Conservation (phyloP, 1,140 invertebrate species). For the Aradophagus sp. region DNA sequence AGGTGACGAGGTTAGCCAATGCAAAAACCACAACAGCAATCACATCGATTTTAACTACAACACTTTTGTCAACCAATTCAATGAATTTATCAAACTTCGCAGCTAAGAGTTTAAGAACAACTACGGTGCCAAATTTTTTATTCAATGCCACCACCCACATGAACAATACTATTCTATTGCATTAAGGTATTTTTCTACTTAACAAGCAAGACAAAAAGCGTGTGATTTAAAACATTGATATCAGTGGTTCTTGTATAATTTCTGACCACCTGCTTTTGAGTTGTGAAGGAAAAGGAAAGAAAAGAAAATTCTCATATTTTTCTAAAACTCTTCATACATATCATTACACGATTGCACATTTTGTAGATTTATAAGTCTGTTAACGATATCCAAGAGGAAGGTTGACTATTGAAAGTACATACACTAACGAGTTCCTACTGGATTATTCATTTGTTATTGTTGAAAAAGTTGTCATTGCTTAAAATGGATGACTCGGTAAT, state of each 20-base stretch:
- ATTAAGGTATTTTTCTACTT: slow-evolving; percentile 50
- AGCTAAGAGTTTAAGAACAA: slow-evolving; percentile 54
- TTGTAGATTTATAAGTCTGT: slow-evolving; percentile 20
- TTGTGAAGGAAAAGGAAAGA: slow-evolving; percentile 1
- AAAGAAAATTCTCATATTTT: slow-evolving; percentile 38
- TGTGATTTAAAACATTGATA: slow-evolving; percentile 6
- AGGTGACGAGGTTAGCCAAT: slow-evolving; percentile 53
- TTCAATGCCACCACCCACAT: slow-evolving; percentile 63
- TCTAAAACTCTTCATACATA: slow-evolving; percentile 48
- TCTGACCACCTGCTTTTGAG: slow-evolving; percentile 6
- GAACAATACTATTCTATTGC: slow-evolving; percentile 57
- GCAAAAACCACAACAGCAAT: slow-evolving; percentile 57
- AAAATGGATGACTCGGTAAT: no score
- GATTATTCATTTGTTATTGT: no score
- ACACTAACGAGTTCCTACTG: no score
- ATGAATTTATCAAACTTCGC: slow-evolving; percentile 32
- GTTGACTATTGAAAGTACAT: slow-evolving; percentile 10
- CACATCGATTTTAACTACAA: slow-evolving; percentile 45
- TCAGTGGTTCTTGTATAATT: slow-evolving; percentile 9
- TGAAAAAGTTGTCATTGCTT: no score
- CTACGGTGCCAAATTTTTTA: slow-evolving; percentile 61
- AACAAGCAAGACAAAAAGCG: background rate
- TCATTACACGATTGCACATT: slow-evolving; percentile 31
- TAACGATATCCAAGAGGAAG: slow-evolving; percentile 24
- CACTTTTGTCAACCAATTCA: slow-evolving; percentile 55